A percentile compares a stretch with the other conserved stretches of the same genome.
These are phyloP conservation scores for Oryzias sinensis DNA, from an alignment of 2,797 vertebrate genomes.

Conservation along the genomic window DNA sequence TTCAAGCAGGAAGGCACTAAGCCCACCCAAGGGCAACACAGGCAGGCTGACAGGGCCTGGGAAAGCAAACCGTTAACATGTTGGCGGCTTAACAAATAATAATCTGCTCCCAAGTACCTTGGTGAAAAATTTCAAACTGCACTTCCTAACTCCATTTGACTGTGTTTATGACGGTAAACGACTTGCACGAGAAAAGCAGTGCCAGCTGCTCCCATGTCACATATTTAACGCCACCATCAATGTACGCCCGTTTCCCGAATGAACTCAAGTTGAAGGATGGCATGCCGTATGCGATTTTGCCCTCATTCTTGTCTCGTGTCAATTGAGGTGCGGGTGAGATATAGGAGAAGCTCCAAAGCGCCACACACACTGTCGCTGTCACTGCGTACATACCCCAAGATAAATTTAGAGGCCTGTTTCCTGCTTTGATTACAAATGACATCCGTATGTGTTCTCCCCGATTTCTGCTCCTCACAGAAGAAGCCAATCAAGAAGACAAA, in stretches of 20 bases:
- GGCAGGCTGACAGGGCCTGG: conserved; percentile 74
- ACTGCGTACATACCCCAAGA: conserved; percentile 73
- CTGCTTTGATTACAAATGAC: conserved; percentile 80
- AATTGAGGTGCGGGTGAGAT: conserved; percentile 63
- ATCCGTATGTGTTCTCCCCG: conserved; percentile 72
- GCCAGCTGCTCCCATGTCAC: conserved; percentile 71
- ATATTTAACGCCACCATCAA: conserved; percentile 66
- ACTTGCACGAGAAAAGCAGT: conserved; percentile 64
- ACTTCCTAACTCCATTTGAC: conserved; percentile 73
- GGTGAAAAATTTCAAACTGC: conserved; percentile 76
- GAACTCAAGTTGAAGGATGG: conserved; percentile 70
- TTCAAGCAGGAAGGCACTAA: conserved; percentile 78
- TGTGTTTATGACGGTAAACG: conserved; percentile 77
- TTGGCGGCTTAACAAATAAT: conserved; percentile 80
- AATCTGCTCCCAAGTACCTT: conserved; percentile 72
- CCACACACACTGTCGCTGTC: conserved; percentile 66
- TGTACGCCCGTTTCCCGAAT: conserved; percentile 58
- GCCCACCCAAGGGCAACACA: conserved; percentile 80
- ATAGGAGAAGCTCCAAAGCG: conserved; percentile 66
- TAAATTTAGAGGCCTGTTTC: conserved; percentile 74
- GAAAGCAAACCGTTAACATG: conserved; percentile 77
- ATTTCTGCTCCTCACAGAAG: conserved; percentile 76
- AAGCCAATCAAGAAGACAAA: conserved; percentile 80
- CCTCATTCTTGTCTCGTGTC: conserved; percentile 65
- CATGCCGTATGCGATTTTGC: conserved; percentile 66